Evolutionary conservation across 2,113 vertebrate species (phyloP).

Genomic region (Channa argus): DNA sequence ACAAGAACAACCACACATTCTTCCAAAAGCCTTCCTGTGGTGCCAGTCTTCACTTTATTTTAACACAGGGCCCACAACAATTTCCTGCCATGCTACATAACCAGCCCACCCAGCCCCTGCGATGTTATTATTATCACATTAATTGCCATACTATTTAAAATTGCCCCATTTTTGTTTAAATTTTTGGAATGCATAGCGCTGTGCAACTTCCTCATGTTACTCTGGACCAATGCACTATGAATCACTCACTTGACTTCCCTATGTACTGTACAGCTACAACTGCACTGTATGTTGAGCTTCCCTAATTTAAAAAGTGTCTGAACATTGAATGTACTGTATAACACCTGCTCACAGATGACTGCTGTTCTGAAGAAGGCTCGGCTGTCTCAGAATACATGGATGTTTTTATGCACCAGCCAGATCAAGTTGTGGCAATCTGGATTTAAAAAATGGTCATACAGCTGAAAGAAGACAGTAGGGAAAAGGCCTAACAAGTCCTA

Average conservation of each 20-base stretch:
- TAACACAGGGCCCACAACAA: not conserved
- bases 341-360: not conserved
- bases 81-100: not conserved
- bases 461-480: too few species aligned
- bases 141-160: not conserved
- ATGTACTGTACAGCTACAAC: slow-evolving; percentile 4
- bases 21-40: not conserved
- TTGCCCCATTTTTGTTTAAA: not conserved
- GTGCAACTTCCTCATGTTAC: slow-evolving; percentile 62
- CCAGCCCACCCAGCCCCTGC: not conserved
- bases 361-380: not conserved
- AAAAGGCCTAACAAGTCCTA: too few species aligned
- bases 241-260: slow-evolving; percentile 56
- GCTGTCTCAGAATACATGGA: not conserved
- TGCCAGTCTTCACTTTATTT: not conserved
- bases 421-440: not conserved
- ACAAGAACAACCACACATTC: not conserved
- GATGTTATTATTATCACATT: not conserved
- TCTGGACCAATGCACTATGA: slow-evolving; percentile 26
- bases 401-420: not conserved
- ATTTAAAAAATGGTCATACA: too few species aligned
- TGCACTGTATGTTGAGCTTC: slow-evolving; percentile 16
- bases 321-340: not conserved
- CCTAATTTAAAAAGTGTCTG: too few species aligned
- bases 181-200: slow-evolving; percentile 18